Evolutionary conservation across 1,140 invertebrate genomes (phyloP), one percentile per base, ranked within the genome.

Genomic region (Aphaenogaster floridana): DNA sequence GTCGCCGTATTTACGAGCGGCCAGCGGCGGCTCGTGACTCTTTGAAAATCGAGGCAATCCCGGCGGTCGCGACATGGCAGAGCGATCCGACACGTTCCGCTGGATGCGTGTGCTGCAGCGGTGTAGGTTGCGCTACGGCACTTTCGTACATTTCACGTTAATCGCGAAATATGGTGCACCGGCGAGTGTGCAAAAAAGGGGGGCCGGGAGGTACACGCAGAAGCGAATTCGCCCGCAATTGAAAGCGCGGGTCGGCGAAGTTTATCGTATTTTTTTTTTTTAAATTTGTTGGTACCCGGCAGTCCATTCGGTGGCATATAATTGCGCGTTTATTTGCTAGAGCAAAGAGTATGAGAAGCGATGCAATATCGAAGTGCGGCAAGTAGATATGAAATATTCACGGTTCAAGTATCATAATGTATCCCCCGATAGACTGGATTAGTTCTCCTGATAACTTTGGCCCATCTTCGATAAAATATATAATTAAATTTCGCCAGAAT

Each of bases 41-140:
- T 86, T 90, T 59, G 89, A 90, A 90, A 91, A 90, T 91, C 90
- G 89, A 90, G 90, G 77, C 89, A 91, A 91, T 91, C 66, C 54
- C 50, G 52, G 77, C 50, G 68, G 28, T 64, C 52, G 64, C 57
- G 68, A 28, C 85, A 50, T 61, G 85, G 59, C 79, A 61, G 48
- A 76, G 64, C 68, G 66, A 59, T 15, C 79, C 66, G 66, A 83
- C 79, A 61, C 80, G 68, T 83, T 74, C 28, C 68, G 80, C 39
- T 61, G 68, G 54, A 48, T 36, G 68, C 79, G 78, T 78, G 61
- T 71, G 68, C 78, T 88, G 66, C 68, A 76, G 74, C 83, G 88
- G 61, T 76, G 48, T 63, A 63, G 86, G 69, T 90, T 88, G 87
- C 84, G 68, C 61, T 8, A 57, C 61, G 88, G 72, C 50, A 86